These are phyloP conservation scores for Hemiscyllium ocellatum DNA, from an alignment of 2,113 vertebrate species.

Conservation along the genomic window DNA sequence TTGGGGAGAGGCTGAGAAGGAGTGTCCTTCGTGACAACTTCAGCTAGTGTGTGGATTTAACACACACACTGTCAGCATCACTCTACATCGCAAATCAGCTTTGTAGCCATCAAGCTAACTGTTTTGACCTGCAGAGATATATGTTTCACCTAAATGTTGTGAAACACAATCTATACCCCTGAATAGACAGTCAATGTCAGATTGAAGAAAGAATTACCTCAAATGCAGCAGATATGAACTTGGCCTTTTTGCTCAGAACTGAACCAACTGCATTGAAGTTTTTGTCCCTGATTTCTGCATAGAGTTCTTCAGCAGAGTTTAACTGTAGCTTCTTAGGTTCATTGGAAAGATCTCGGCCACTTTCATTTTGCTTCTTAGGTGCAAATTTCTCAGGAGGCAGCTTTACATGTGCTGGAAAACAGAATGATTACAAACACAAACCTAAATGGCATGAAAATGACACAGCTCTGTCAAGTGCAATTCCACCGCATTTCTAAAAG, in stretches of 20 bases:
- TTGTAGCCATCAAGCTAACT: neutral
- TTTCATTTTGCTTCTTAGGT: conserved; percentile 83
- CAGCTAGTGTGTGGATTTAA: no score
- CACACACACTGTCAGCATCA: no score
- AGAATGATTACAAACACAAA: neutral
- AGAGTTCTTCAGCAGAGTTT: conserved; percentile 92
- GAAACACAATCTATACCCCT: conserved; percentile 26
- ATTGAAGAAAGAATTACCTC: conserved; percentile 63
- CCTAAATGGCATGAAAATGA: neutral
- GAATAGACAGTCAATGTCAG: neutral
- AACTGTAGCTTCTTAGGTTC: conserved; percentile 93
- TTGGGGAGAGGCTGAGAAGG: no score
- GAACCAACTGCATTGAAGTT: conserved; percentile 95
- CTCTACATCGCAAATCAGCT: no score
- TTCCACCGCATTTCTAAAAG: neutral
- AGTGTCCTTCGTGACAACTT: no score
- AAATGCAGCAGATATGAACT: conserved; percentile 94
- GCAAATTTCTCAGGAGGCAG: conserved; percentile 94
- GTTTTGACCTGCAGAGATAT: neutral
- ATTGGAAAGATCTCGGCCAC: conserved; percentile 82
- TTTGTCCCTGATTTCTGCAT: conserved; percentile 92
- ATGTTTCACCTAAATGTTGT: neutral
- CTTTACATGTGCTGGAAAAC: conserved; percentile 77
- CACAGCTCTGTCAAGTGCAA: neutral
- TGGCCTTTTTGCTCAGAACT: conserved; percentile 94